Evolutionary conservation across 2,113 vertebrate species (phyloP).

Genomic region (Atlantisia rogersi): DNA sequence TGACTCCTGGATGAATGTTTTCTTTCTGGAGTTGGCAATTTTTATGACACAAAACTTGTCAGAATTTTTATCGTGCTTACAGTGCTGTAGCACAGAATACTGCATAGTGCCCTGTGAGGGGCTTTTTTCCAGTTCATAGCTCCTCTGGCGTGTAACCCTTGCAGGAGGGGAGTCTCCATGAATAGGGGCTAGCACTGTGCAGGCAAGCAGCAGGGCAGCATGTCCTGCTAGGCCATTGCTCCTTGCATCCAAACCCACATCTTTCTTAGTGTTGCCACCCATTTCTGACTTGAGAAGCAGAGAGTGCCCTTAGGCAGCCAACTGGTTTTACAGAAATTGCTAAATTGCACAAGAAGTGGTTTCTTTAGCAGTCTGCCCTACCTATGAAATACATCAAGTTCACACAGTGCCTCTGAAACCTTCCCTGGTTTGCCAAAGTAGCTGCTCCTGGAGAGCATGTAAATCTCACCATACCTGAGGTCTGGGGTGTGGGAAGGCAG

Average conservation of each 20-base stretch:
- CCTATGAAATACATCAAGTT: background rate
- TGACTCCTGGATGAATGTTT: background rate
- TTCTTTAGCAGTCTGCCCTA: background rate
- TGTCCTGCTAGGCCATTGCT: background rate
- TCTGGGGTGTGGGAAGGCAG: background rate
- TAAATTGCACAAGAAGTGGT: background rate
- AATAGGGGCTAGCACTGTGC: background rate
- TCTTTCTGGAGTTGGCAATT: background rate
- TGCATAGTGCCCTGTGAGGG: rapidly evolving
- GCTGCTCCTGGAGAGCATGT: background rate
- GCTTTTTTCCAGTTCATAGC: background rate
- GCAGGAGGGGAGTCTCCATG: background rate
- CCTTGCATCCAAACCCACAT: background rate
- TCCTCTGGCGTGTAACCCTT: background rate
- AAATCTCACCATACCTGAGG: background rate
- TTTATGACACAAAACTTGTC: background rate
- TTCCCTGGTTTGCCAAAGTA: background rate
- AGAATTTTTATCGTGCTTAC: background rate
- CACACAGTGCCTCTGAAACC: background rate
- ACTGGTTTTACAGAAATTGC: background rate
- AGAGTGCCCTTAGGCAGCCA: background rate
- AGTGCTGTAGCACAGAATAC: background rate
- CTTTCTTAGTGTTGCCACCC: background rate
- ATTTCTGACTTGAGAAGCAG: background rate
- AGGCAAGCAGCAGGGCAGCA: background rate